A percentile compares a stretch with the other conserved stretches of the same genome.
phyloP scores from a whole-genome alignment of 2,797 vertebrate genomes.

The Chiropotes sagulatus region DNA sequence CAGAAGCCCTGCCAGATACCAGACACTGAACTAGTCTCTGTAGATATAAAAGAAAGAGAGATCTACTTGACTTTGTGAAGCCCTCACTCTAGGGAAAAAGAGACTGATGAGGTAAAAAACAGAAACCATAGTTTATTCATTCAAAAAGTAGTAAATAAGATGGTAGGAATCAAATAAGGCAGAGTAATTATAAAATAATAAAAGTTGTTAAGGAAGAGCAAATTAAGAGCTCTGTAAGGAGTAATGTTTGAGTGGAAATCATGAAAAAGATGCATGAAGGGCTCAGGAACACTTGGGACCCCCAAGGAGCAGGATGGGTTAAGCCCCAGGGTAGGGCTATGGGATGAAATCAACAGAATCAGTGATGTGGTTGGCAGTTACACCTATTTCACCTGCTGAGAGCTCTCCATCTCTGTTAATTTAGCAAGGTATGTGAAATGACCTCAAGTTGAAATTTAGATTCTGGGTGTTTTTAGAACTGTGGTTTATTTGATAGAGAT shows the following conservation, averaged over 20 bases:
- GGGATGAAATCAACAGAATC: neutral
- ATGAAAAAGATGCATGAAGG: neutral
- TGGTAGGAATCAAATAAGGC: neutral
- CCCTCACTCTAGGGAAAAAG: neutral
- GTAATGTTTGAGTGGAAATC: neutral
- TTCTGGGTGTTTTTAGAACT: neutral
- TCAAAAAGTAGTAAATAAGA: neutral
- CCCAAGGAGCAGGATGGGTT: neutral
- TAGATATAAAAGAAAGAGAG: neutral
- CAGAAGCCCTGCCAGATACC: too few relatives aligned
- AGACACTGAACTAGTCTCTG: neutral
- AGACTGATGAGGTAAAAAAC: neutral
- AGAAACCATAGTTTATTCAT: too few relatives aligned
- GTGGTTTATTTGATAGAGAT: neutral
- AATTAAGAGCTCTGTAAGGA: neutral
- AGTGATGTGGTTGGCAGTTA: fast-evolving
- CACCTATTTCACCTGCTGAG: too few relatives aligned
- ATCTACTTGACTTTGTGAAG: neutral
- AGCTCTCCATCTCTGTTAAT: neutral
- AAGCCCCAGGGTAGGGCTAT: neutral
- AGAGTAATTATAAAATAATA: neutral
- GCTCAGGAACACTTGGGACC: neutral
- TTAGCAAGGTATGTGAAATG: neutral
- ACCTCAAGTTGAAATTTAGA: neutral
- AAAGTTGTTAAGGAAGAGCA: fast-evolving